Conservation (phyloP, 2,113 vertebrate species). For the Rhodinocichla rosea region DNA sequence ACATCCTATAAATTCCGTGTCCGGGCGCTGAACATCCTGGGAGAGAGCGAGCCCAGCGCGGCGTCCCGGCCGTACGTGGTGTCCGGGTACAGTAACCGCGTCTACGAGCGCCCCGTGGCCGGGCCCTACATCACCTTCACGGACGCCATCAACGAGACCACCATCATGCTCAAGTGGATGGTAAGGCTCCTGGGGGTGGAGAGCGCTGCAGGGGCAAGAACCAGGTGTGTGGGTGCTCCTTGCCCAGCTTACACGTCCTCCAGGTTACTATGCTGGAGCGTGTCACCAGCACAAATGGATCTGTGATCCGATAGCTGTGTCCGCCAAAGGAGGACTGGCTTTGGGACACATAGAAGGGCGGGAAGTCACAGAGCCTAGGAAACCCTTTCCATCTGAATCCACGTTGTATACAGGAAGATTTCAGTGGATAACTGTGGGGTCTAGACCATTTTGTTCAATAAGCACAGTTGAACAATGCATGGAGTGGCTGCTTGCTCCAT, state of each 20-base stretch:
- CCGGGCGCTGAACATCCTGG: constrained; percentile 90
- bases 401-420: background rate
- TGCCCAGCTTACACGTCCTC: background rate
- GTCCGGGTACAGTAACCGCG: constrained; percentile 82
- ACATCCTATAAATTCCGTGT: constrained; percentile 95
- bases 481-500: background rate
- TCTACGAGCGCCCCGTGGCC: constrained; percentile 84
- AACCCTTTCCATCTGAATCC: background rate
- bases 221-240: background rate
- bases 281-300: background rate
- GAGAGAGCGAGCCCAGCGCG: constrained; percentile 90
- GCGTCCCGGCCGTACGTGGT: constrained; percentile 90
- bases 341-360: rapidly evolving
- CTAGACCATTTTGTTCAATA: background rate
- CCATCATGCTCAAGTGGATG: constrained; percentile 97
- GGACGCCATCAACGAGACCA: constrained; percentile 94
- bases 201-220: background rate
- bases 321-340: background rate
- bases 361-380: background rate
- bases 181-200: constrained; percentile 62
- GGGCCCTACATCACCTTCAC: constrained; percentile 98
- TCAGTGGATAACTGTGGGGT: background rate
- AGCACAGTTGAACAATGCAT: background rate
- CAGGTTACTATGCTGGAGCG: background rate
- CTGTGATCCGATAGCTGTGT: background rate